phyloP scores from a whole-genome alignment of 2,113 vertebrate species.

The Sprattus sprattus region DNA sequence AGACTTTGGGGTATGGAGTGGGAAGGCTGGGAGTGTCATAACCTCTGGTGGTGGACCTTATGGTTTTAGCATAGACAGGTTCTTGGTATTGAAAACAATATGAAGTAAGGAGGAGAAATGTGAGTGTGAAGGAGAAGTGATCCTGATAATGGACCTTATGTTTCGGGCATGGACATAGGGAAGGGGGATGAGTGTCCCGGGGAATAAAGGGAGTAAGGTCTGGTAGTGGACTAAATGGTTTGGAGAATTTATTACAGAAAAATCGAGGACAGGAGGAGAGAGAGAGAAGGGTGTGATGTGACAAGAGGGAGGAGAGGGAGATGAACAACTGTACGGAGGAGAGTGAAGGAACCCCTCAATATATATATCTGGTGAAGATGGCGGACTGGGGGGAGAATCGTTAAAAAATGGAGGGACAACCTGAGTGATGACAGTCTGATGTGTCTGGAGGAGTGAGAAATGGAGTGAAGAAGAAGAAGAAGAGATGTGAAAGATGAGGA shows the following conservation, averaged over 20 bases:
- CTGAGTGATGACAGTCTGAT: background rate
- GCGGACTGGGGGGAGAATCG: background rate
- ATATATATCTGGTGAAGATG: background rate
- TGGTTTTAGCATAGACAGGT: no score
- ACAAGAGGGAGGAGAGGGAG: background rate
- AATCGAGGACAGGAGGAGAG: background rate
- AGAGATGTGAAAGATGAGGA: background rate
- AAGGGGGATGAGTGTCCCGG: no score
- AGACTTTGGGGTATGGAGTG: no score
- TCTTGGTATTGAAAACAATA: no score
- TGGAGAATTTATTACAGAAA: background rate
- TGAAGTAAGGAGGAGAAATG: conserved; percentile 21
- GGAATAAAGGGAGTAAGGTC: background rate
- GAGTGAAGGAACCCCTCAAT: background rate
- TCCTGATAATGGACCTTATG: no score
- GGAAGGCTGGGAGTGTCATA: no score
- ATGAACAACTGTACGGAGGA: conserved; percentile 68
- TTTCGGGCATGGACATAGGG: background rate
- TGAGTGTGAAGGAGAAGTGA: background rate
- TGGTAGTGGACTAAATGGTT: background rate
- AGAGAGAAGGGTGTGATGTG: background rate
- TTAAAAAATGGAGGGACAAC: background rate
- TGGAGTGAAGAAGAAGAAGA: background rate
- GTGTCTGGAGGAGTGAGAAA: conserved; percentile 36
- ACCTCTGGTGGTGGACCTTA: no score